phyloP scores from a whole-genome alignment of 2,797 vertebrate genomes.

The Eurystomus glaucurus region DNA sequence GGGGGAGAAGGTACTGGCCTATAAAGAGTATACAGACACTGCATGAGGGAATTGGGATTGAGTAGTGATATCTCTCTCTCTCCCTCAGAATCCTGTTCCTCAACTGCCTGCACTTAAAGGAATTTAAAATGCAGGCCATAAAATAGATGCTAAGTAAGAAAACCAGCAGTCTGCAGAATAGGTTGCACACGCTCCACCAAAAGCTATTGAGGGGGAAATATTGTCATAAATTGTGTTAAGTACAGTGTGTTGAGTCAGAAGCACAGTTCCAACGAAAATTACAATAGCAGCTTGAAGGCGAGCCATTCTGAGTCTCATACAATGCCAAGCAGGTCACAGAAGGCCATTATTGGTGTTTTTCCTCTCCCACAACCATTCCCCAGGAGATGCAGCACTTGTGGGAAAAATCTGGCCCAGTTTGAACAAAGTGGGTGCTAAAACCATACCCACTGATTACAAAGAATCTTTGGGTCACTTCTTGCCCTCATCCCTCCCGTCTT shows the following conservation, averaged over 20 bases:
- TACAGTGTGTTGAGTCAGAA: conserved; percentile 14
- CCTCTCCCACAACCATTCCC: background rate
- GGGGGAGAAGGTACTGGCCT: conserved; percentile 9
- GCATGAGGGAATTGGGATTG: conserved; percentile 46
- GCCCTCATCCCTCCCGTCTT: background rate
- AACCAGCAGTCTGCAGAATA: conserved; percentile 67
- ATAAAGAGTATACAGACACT: conserved; percentile 15
- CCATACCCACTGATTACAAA: background rate
- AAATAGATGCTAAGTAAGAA: conserved; percentile 66
- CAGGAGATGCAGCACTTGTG: background rate
- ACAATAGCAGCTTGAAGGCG: background rate
- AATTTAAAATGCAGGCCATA: conserved; percentile 68
- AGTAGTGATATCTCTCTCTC: background rate
- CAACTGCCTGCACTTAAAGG: conserved; percentile 67
- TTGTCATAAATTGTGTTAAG: conserved; percentile 62
- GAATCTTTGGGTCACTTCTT: background rate
- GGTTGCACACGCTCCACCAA: conserved; percentile 41
- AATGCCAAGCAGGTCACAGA: background rate
- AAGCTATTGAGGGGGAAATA: conserved; percentile 67
- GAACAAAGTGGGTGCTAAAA: background rate
- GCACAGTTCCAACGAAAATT: conserved; percentile 1
- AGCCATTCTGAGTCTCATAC: background rate
- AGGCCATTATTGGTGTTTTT: background rate
- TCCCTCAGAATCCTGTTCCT: conserved; percentile 40
- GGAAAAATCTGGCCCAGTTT: background rate